A percentile compares a stretch with the other conserved stretches of the same genome.
Evolutionary conservation across 2,888 invertebrate species (phyloP).

Genomic region (Brenthis ino): DNA sequence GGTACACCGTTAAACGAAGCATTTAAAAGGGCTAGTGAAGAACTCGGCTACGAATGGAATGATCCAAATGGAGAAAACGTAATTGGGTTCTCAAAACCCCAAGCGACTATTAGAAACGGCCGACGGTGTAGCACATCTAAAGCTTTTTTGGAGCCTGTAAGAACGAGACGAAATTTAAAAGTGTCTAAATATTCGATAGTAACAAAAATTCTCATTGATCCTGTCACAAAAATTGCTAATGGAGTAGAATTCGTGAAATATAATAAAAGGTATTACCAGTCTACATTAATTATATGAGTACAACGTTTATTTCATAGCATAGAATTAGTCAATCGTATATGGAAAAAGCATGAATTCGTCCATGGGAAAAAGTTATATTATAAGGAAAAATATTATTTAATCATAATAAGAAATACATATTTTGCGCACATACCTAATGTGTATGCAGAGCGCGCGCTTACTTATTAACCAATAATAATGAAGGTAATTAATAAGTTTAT

Average conservation of each 20-base stretch:
- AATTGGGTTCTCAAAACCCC: conserved; percentile 86
- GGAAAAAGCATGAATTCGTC: no score
- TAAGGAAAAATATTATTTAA: no score
- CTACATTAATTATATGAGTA: no score
- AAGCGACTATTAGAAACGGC: conserved; percentile 87
- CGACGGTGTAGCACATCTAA: conserved; percentile 90
- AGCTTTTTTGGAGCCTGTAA: conserved; percentile 88
- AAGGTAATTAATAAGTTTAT: not conserved
- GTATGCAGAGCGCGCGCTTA: no score
- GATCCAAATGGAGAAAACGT: conserved; percentile 87
- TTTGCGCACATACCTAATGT: no score
- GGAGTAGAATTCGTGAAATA: conserved; percentile 88
- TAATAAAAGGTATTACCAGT: conserved; percentile 62
- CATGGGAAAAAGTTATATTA: no score
- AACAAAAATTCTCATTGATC: conserved; percentile 85
- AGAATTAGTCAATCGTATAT: no score
- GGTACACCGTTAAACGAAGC: conserved; percentile 83
- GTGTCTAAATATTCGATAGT: conserved; percentile 87
- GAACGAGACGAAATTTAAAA: conserved; percentile 85
- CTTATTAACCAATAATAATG: not conserved
- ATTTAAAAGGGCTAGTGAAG: conserved; percentile 86
- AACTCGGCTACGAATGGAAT: conserved; percentile 86
- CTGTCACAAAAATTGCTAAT: conserved; percentile 79
- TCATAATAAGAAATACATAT: no score
- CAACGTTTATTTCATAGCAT: no score